Evolutionary conservation across 2,797 vertebrate genomes (phyloP).

Genomic region (Rhinichthys osculus): DNA sequence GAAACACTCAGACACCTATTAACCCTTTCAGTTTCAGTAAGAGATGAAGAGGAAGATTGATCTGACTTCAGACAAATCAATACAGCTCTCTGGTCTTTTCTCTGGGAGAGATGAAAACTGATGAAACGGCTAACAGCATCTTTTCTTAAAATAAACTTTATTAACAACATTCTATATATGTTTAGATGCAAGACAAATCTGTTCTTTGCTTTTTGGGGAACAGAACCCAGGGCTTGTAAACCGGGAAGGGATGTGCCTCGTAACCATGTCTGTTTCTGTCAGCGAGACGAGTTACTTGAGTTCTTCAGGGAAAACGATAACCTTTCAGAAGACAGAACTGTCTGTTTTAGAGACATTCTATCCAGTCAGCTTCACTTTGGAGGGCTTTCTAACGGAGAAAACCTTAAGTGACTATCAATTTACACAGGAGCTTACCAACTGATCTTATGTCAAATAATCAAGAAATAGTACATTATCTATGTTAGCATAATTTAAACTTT

Average conservation of each 20-base stretch:
- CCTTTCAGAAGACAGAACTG: conserved; percentile 2
- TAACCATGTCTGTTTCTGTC: conserved; percentile 6
- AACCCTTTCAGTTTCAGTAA: conserved; percentile 46
- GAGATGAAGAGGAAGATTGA: conserved; percentile 24
- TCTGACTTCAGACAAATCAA: conserved; percentile 8
- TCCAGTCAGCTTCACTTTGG: background rate
- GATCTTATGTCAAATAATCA: too few species aligned
- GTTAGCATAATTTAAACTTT: background rate
- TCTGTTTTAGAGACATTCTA: background rate
- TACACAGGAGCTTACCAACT: background rate
- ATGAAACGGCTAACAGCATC: background rate
- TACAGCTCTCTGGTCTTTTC: background rate
- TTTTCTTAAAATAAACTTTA: background rate
- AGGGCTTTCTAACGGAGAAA: background rate
- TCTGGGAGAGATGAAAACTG: background rate
- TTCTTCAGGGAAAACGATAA: conserved; percentile 1
- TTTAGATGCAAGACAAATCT: background rate
- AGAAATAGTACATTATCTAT: background rate
- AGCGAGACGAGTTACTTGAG: background rate
- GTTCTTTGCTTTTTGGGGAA: conserved; percentile 15
- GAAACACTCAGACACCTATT: conserved; percentile 65
- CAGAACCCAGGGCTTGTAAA: conserved; percentile 1
- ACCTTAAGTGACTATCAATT: background rate
- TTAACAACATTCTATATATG: background rate
- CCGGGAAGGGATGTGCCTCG: background rate